phyloP scores from a whole-genome alignment of 2,113 vertebrate species.

The Colius striatus region DNA sequence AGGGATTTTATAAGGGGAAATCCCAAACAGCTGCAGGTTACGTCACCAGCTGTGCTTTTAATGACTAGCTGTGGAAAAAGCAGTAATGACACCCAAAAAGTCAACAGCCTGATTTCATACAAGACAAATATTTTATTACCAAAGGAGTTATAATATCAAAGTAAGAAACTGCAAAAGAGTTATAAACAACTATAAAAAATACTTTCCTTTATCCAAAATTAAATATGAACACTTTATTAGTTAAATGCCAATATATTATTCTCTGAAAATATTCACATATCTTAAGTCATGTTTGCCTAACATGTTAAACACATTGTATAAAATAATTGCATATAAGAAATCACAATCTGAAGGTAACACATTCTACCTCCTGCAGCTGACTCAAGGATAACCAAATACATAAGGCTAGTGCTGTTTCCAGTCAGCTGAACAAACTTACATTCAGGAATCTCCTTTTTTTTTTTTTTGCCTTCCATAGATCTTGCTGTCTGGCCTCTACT shows the following conservation, averaged over 20 bases:
- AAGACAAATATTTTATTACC: conserved; percentile 62
- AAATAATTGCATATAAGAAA: conserved; percentile 29
- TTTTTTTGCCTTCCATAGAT: not conserved
- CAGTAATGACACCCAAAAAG: not conserved
- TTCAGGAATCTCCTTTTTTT: not conserved
- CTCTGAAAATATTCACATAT: conserved; percentile 61
- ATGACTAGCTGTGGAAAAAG: not conserved
- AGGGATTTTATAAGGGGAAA: not conserved
- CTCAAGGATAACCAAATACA: not conserved
- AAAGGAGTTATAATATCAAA: conserved; percentile 53
- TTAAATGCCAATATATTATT: conserved; percentile 72
- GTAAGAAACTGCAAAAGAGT: conserved; percentile 57
- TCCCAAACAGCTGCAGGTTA: not conserved
- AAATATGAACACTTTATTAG: conserved; percentile 63
- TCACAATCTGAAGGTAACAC: not conserved
- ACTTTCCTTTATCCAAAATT: conserved; percentile 62
- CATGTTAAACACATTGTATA: conserved; percentile 18
- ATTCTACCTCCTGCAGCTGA: not conserved
- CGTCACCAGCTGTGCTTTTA: not conserved
- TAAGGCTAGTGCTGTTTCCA: not conserved
- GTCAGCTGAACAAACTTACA: not conserved
- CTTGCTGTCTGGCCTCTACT: not conserved
- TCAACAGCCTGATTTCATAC: not conserved
- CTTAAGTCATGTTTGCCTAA: conserved; percentile 14
- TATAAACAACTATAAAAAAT: conserved; percentile 64